Percentiles rank a stretch among this genome's conserved stretches.
Evolutionary conservation across 2,888 invertebrate genomes (phyloP).

Genomic region (Rhogogaster chlorosoma): DNA sequence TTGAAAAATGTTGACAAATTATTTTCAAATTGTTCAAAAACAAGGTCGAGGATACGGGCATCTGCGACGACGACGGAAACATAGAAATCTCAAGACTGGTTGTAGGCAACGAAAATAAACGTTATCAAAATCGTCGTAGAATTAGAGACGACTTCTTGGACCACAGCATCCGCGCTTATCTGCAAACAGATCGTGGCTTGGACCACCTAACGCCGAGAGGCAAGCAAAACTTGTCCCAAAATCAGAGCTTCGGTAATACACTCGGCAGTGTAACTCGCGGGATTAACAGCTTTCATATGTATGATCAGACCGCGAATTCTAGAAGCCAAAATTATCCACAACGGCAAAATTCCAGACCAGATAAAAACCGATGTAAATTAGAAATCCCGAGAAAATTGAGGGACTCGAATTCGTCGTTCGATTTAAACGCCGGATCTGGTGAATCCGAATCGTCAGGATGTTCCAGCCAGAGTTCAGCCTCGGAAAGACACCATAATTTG

Average conservation of each 20-base stretch:
- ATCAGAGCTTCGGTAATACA: neutral
- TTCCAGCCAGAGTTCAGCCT: constrained; percentile 25
- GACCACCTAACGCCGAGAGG: neutral
- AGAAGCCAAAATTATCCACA: neutral
- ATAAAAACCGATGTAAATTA: neutral
- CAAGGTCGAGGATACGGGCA: constrained; percentile 59
- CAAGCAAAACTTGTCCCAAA: neutral
- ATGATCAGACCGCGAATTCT: neutral
- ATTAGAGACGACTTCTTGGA: constrained; percentile 55
- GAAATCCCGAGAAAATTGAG: neutral
- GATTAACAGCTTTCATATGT: neutral
- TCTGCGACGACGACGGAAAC: constrained; percentile 57
- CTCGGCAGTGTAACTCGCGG: neutral
- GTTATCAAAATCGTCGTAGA: constrained; percentile 45
- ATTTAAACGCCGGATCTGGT: neutral
- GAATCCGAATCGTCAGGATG: constrained; percentile 17
- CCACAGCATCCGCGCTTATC: constrained; percentile 57
- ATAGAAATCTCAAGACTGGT: constrained; percentile 55
- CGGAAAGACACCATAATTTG: neutral
- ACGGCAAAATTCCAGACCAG: neutral
- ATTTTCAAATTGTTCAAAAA: neutral
- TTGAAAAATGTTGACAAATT: neutral
- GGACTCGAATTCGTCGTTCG: neutral
- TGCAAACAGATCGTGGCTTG: constrained; percentile 45
- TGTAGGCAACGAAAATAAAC: constrained; percentile 48